phyloP scores from a whole-genome alignment of 2,113 vertebrate species.

The Anser cygnoides region DNA sequence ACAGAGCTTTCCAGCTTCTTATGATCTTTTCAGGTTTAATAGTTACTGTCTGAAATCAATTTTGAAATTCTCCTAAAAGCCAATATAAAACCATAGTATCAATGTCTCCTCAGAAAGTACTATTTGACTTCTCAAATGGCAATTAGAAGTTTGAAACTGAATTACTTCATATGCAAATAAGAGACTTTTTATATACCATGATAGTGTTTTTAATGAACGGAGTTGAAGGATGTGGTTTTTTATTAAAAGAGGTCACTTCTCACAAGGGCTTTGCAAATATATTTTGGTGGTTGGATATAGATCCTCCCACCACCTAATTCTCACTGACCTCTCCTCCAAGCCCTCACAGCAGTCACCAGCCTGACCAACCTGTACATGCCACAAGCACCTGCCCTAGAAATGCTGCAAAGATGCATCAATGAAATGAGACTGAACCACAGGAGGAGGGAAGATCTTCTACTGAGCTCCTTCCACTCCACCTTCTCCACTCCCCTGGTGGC shows the following conservation, averaged over 20 bases:
- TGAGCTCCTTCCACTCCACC: not conserved
- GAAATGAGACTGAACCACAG: not conserved
- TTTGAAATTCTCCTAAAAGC: not conserved
- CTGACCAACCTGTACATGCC: not conserved
- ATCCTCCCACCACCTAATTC: not conserved
- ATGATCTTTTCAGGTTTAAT: not conserved
- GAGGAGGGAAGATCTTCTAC: not conserved
- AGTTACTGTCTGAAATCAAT: not conserved
- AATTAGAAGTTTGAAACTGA: not conserved
- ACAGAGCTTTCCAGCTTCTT: not conserved
- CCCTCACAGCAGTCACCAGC: not conserved
- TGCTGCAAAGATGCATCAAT: not conserved
- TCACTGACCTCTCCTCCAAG: not conserved
- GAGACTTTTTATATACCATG: not conserved
- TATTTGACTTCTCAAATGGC: not conserved
- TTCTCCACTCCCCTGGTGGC: not conserved
- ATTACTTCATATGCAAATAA: not conserved
- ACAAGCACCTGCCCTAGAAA: not conserved
- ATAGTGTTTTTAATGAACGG: not conserved
- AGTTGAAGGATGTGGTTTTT: slow-evolving; percentile 26
- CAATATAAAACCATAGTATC: not conserved
- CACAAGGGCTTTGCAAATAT: not conserved
- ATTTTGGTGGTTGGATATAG: not conserved
- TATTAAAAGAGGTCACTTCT: not conserved
- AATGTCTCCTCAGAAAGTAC: not conserved